phyloP scores from a whole-genome alignment of 2,797 vertebrate genomes.

The Melanogrammus aeglefinus region DNA sequence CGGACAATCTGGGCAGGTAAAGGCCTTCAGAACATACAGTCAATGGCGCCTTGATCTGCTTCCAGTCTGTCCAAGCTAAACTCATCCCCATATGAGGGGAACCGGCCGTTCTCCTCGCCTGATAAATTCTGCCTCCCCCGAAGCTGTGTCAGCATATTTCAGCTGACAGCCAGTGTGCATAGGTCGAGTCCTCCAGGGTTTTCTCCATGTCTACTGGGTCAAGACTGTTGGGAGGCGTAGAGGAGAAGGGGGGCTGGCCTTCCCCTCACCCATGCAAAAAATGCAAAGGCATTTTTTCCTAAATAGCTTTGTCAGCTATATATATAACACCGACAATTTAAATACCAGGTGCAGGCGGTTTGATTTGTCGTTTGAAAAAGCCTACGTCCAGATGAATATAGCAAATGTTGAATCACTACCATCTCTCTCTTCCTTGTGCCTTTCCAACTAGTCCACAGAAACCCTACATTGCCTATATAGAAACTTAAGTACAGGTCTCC shows the following conservation, averaged over 20 bases:
- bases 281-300: slow-evolving; percentile 28
- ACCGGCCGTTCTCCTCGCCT: slow-evolving; percentile 32
- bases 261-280: background rate
- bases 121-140: slow-evolving; percentile 39
- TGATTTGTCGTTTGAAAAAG: background rate
- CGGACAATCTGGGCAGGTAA: slow-evolving; percentile 33
- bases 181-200: slow-evolving; percentile 49
- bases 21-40: slow-evolving; percentile 47
- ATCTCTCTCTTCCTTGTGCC: background rate
- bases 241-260: background rate
- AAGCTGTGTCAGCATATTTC: slow-evolving; percentile 48
- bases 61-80: slow-evolving; percentile 43
- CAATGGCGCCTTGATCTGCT: slow-evolving; percentile 48
- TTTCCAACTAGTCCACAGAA: background rate
- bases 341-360: background rate
- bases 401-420: background rate
- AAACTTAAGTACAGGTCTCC: background rate
- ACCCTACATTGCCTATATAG: background rate
- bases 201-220: slow-evolving; percentile 24
- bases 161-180: slow-evolving; percentile 40
- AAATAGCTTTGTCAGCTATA: slow-evolving; percentile 1
- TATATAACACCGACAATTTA: background rate
- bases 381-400: background rate
- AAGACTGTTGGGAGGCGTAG: slow-evolving; percentile 6
- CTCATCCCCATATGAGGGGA: slow-evolving; percentile 58